phyloP scores from a whole-genome alignment of 2,888 invertebrate genomes.

The Atrina japonica region DNA sequence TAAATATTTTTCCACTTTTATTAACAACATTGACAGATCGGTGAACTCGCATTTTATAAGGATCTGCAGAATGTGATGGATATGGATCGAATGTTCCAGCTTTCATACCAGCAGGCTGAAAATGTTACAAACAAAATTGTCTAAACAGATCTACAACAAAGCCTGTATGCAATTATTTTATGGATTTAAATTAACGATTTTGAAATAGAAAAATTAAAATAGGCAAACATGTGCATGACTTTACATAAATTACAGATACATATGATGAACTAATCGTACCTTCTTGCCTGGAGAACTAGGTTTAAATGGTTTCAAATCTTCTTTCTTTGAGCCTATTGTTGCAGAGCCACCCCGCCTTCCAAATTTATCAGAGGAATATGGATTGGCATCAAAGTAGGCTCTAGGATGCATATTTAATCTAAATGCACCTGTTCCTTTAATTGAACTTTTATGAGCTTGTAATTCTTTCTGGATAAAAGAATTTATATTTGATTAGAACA shows the following conservation, averaged over 20 bases:
- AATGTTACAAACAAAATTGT: not conserved
- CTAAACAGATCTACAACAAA: not conserved
- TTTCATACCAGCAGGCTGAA: constrained; percentile 78
- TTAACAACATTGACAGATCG: constrained; percentile 77
- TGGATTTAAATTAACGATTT: not conserved
- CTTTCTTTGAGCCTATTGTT: constrained; percentile 52
- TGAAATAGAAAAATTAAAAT: not conserved
- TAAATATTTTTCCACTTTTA: constrained; percentile 78
- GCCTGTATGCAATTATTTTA: not conserved
- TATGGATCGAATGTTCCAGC: constrained; percentile 80
- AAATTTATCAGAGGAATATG: constrained; percentile 73
- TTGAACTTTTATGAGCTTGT: constrained; percentile 70
- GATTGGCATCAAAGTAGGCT: constrained; percentile 78
- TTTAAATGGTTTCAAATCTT: constrained; percentile 77
- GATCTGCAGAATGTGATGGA: constrained; percentile 78
- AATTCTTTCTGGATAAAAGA: constrained; percentile 71
- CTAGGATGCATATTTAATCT: constrained; percentile 78
- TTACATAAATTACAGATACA: not conserved
- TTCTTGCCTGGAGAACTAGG: constrained; percentile 79
- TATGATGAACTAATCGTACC: constrained; percentile 55
- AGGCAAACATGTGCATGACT: too few species aligned
- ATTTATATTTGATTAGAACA: not conserved
- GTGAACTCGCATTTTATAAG: constrained; percentile 70
- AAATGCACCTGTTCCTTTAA: constrained; percentile 78
- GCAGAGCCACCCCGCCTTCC: constrained; percentile 62